These are phyloP conservation scores for Hyppa rectilinea DNA, from an alignment of 2,888 invertebrate species.

Conservation along the genomic window DNA sequence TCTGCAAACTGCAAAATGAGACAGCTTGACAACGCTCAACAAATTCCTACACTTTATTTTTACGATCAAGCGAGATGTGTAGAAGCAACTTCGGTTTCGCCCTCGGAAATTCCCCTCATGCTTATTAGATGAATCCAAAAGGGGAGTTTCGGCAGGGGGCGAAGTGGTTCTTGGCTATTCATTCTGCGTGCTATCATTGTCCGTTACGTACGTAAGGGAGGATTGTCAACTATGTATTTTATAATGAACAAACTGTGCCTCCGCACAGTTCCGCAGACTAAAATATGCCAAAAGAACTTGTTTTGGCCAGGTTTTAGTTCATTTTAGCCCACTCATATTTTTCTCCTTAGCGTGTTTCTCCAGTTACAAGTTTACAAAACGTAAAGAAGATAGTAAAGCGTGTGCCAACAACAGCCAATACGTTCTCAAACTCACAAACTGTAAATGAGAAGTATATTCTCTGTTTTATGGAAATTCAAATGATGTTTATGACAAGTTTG, in stretches of 20 bases:
- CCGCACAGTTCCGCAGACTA: background rate
- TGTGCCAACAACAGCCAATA: too few relatives aligned
- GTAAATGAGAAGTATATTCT: background rate
- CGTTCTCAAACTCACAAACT: background rate
- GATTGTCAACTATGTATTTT: conserved; percentile 28
- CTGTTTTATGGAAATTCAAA: conserved; percentile 42
- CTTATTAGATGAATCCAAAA: conserved; percentile 17
- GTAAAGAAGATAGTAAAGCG: background rate
- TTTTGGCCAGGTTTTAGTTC: background rate
- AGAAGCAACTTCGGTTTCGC: conserved; percentile 20
- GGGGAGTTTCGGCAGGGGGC: conserved; percentile 49
- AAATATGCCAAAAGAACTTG: background rate
- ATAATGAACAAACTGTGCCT: conserved; percentile 6
- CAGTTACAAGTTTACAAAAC: background rate
- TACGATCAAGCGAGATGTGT: conserved; percentile 5
- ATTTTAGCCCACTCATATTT: background rate
- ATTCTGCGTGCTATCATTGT: conserved; percentile 19
- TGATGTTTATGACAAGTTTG: conserved; percentile 21
- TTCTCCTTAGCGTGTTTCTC: background rate
- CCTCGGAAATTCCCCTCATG: conserved; percentile 32
- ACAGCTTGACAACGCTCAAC: background rate
- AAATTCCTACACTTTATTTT: conserved; percentile 15
- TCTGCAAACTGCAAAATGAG: background rate
- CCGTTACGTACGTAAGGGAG: background rate
- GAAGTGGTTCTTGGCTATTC: conserved; percentile 15